Base-by-base conservation (phyloP, 23 tunicate genomes). In the Botrylloides violaceus region DNA sequence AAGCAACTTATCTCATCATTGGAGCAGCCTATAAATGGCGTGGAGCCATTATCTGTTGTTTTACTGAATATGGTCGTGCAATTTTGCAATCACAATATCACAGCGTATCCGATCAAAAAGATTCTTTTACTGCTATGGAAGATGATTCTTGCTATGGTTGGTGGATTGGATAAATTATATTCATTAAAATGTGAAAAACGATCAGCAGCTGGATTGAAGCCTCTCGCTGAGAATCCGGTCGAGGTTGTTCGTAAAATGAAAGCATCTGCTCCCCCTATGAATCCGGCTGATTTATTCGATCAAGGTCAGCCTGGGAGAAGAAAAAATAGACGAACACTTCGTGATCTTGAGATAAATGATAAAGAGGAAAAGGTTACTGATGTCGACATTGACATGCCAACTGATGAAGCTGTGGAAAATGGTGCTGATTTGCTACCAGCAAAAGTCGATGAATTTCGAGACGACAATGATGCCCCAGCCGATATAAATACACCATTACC, bases 241-340 rank as follows among this genome's bases (percentile, higher is more conserved):
- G 65, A 79, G 39, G 71, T 90, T 20, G 75, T 79, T n/a, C 76
- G 79, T 3, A 73, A 83, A 2, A 90, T 90, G 97, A 73, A 68
- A 29, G 97, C 97, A 2, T 90, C 97, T 9, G 85, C 65, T 3
- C 97, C 97, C 7, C 97, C 97, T 9, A 83, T 81, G 36, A 75
- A 85, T 24, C 81, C 97, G 4, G 58, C 85, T 4, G 97, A 90
- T 75, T 63, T 90, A 2, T 66, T 90, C 29, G 90, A 83, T n/a
- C 59, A 64, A 4, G 74, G 72, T 1, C 87, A 88, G 47, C 70
- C 75, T 22, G 83, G 82, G 29, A 70, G 75, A 36, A 79, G 97
- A 39, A 70, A 82, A 56, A 26, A 56, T 6, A 39, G 74, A 68
- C 32, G 58, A 68, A 68, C 36, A 4, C 25, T 68, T 5, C 56